Evolutionary conservation across 2,113 vertebrate species (phyloP).

Genomic region (Neopipo cinnamomea): DNA sequence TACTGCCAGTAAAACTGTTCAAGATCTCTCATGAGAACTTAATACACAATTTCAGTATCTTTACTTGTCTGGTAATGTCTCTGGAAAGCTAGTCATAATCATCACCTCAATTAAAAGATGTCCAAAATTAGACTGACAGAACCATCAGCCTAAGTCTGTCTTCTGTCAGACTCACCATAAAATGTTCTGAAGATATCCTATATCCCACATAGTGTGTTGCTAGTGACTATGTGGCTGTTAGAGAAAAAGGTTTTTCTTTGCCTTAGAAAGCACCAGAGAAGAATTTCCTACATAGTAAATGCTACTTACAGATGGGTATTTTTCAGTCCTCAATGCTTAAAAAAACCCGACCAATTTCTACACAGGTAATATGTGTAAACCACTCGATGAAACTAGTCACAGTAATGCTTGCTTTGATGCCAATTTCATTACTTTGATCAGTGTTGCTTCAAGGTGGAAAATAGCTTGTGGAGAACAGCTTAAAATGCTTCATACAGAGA

Average conservation of each 20-base stretch:
- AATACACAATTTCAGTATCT: background rate
- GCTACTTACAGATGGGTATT: background rate
- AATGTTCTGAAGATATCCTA: background rate
- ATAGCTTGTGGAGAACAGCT: background rate
- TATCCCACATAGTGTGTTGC: background rate
- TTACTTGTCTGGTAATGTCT: background rate
- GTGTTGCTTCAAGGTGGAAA: background rate
- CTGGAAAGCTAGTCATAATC: conserved; percentile 30
- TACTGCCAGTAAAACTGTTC: background rate
- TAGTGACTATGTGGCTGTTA: background rate
- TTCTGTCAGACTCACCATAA: background rate
- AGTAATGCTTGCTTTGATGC: background rate
- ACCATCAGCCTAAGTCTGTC: background rate
- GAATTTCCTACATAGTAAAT: background rate
- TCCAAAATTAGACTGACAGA: conserved; percentile 26
- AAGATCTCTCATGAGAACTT: background rate
- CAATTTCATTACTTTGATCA: background rate
- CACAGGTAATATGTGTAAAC: background rate
- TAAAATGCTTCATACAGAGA: background rate
- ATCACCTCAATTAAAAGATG: conserved; percentile 32
- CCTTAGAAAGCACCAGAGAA: background rate
- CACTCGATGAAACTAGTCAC: background rate
- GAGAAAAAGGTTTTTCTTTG: background rate
- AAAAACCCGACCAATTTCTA: background rate
- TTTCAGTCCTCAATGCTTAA: background rate